These are phyloP conservation scores for Drosophila pseudotakahashii DNA, from an alignment of 2,888 invertebrate genomes.

Conservation along the genomic window DNA sequence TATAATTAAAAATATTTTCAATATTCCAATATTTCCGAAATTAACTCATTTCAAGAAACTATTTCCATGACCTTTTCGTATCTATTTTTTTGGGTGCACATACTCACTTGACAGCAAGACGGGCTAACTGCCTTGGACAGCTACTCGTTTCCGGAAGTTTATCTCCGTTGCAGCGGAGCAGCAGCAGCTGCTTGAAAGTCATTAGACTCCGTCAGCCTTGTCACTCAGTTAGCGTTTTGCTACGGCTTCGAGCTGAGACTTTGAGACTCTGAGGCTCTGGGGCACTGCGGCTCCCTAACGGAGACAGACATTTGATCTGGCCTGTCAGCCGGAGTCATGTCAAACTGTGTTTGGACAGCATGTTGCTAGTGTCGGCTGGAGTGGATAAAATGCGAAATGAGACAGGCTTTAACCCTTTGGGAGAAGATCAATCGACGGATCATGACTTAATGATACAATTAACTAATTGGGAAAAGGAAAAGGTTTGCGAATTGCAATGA, in stretches of 20 bases:
- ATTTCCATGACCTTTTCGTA: neutral
- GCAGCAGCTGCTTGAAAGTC: constrained; percentile 57
- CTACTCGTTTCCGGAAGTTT: constrained; percentile 77
- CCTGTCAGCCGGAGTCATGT: constrained; percentile 68
- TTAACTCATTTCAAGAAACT: neutral
- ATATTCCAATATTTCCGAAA: too few species aligned
- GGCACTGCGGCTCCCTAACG: constrained; percentile 10
- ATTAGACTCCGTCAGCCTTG: constrained; percentile 65
- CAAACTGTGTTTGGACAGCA: constrained; percentile 52
- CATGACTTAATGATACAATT: constrained; percentile 9
- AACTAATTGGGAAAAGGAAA: neutral
- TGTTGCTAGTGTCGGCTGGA: constrained; percentile 22
- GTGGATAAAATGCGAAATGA: constrained; percentile 30
- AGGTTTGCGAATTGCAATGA: neutral
- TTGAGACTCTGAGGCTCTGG: neutral
- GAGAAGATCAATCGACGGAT: constrained; percentile 17
- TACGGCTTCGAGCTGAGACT: constrained; percentile 22
- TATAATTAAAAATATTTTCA: too few species aligned
- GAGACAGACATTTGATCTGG: constrained; percentile 67
- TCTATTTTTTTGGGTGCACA: constrained; percentile 9
- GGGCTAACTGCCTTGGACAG: constrained; percentile 58
- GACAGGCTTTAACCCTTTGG: constrained; percentile 34
- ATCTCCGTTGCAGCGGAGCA: constrained; percentile 55
- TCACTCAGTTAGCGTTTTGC: constrained; percentile 34
- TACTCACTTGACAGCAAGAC: constrained; percentile 48